Evolutionary conservation across 1,140 invertebrate species (phyloP).

Genomic region (Anadara kagoshimensis): DNA sequence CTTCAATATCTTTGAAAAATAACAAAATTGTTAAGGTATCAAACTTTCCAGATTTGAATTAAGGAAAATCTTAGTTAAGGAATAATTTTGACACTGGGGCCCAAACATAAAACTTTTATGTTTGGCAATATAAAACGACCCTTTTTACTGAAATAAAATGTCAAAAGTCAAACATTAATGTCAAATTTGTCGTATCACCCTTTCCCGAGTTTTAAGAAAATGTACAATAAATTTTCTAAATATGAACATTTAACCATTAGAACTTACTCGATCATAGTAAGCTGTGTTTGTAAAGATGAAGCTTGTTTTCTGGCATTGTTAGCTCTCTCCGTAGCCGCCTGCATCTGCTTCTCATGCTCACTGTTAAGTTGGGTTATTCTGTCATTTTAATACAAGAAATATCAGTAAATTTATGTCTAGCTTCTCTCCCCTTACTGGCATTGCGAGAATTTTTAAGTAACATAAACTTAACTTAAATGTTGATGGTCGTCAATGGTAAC

Average conservation of each 20-base stretch:
- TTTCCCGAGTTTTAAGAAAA: neutral
- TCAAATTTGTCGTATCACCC: neutral
- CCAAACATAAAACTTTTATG: no score
- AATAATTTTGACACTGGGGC: no score
- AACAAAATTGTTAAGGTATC: no score
- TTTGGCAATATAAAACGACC: neutral
- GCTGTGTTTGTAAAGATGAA: conserved; percentile 54
- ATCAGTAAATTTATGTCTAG: no score
- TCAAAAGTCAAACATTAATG: no score
- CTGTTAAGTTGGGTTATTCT: conserved; percentile 55
- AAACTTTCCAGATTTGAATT: no score
- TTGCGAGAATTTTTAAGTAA: no score
- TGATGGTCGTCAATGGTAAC: no score
- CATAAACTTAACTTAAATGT: no score
- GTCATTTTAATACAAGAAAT: neutral
- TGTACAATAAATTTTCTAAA: neutral
- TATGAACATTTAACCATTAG: neutral
- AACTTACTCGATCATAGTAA: conserved; percentile 62
- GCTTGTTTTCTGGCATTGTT: conserved; percentile 61
- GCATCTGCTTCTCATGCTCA: conserved; percentile 61
- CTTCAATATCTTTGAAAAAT: no score
- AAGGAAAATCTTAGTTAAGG: no score
- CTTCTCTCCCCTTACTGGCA: no score
- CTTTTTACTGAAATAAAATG: neutral
- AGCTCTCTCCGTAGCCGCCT: conserved; percentile 53